Base-by-base conservation (phyloP, 2,888 invertebrate genomes). In the Agrotis exclamationis region DNA sequence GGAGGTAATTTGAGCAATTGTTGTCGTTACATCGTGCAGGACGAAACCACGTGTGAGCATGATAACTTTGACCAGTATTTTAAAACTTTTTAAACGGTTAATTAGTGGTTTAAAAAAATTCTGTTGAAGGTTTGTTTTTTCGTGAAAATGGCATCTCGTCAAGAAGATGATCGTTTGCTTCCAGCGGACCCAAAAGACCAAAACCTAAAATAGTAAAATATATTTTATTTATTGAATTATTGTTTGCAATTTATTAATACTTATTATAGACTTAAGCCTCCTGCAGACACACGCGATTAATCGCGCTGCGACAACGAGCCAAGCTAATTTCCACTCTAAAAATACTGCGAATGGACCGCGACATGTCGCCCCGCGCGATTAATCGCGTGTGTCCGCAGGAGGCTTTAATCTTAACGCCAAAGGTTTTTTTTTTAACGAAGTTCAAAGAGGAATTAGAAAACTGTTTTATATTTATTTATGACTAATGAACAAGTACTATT, bases 1-100 rank as follows among this genome's bases (percentile, higher is more conserved):
- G 83, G 64, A 63, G 73, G 70, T 69, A 75, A 84, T 85, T 85
- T 76, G 65, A 77, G 63, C 79, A 76, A 83, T 83, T 74, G 78
- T 68, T 62, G 67, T 67, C 24, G 73, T 78, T 68, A 68, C 44
- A 65, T 66, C 51, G 20, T 48, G 28, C 68, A 63, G 62, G 67
- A 66, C 77, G 71, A 82, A 78, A 78, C 82, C 82, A 82, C 82
- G 79, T 79, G 82, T 82, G 62, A 78, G 39, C 45, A 68, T 53
- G 79, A 33, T 78, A 78, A 82, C 2, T 33, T 64, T 11, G 50
- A 24, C 20, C 18, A 58, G 57, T 24, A n/a, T 28, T 33, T n/a
- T n/a, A 7, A 48, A 33, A 18, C 13, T 2, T 20, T 45, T 64
- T 64, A 44, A 45, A 28, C 20, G 16, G n/a, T 22, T 4, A 22